Evolutionary conservation across 2,113 vertebrate genomes (phyloP), one percentile per base, ranked within the genome.

Genomic region (Mustela lutreola): DNA sequence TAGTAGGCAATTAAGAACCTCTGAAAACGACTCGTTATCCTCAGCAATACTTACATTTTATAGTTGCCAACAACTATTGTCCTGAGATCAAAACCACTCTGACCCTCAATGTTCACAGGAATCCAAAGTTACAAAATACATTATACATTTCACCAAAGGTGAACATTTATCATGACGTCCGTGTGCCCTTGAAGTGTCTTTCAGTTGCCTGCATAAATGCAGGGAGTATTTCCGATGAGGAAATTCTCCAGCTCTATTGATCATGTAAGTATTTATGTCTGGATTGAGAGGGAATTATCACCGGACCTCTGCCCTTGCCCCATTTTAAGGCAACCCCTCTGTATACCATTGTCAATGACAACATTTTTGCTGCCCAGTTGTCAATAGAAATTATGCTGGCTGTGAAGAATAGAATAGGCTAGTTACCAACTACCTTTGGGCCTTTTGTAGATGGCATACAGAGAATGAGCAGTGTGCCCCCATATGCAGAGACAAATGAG

Each of bases 211-310:
- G 11, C 11, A 80, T 91, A 33, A 94, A 94, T 80, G 28, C 21
- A 53, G 67, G 70, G 95, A 95, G 14, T 88, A n/a, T 83, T 56
- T 95, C 16, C 89, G 26, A 93, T 58, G 62, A 82, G 90, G 78
- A 89, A 70, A 15, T 82, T 97, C 42, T 53, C 45, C 21, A 88
- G 14, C 45, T 14, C 11, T 53, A 6, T 91, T 80, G 9, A 84
- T 3, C 56, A 79, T 28, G 45, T 36, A 42, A 93, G 12, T 9
- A 11, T 18, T 12, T 1, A 39, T 83, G 78, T 71, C 67, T 45
- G 36, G 11, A 56, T 0, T 48, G 42, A 95, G 33, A 76, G 1
- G 56, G 7, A 93, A 78, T 50, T 56, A 26, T 70, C 42, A 48
- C 36, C 24, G 3, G 4, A 6, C 19, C 31, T 95, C 56, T 78